These are phyloP conservation scores for Eristalis tenax DNA, from an alignment of 2,888 invertebrate species.

Conservation along the genomic window DNA sequence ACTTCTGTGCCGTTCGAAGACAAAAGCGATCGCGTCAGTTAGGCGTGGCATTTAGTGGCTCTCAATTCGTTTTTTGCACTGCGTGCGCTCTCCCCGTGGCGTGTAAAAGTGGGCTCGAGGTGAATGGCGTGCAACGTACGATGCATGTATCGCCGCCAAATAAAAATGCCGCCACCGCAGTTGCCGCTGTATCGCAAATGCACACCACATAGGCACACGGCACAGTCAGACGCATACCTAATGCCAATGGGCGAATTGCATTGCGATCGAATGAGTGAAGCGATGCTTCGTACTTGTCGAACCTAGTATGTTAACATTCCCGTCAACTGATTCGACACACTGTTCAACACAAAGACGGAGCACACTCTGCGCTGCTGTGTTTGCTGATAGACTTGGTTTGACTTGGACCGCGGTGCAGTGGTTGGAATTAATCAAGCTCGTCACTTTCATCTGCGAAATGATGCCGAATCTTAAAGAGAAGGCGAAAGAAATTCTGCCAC, in stretches of 20 bases:
- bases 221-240: constrained; percentile 43
- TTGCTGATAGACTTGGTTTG: too few relatives aligned
- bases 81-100: constrained; percentile 45
- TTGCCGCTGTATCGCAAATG: constrained; percentile 1
- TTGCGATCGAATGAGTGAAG: neutral
- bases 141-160: constrained; percentile 27
- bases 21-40: constrained; percentile 22
- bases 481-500: too few relatives aligned
- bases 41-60: constrained; percentile 60
- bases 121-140: constrained; percentile 23
- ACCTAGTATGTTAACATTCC: too few relatives aligned
- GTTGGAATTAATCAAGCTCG: too few relatives aligned
- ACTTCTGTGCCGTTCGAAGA: constrained; percentile 55
- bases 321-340: too few relatives aligned
- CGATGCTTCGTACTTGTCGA: too few relatives aligned
- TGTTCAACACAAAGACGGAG: too few relatives aligned
- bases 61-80: constrained; percentile 29
- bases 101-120: constrained; percentile 22
- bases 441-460: too few relatives aligned
- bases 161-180: constrained; percentile 32
- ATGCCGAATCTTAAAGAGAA: too few relatives aligned
- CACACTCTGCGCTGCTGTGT: too few relatives aligned
- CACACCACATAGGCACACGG: too few relatives aligned
- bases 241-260: constrained; percentile 39
- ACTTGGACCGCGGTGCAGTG: too few relatives aligned